Base-by-base conservation (phyloP, 2,797 vertebrate genomes). In the Falco naumanni region DNA sequence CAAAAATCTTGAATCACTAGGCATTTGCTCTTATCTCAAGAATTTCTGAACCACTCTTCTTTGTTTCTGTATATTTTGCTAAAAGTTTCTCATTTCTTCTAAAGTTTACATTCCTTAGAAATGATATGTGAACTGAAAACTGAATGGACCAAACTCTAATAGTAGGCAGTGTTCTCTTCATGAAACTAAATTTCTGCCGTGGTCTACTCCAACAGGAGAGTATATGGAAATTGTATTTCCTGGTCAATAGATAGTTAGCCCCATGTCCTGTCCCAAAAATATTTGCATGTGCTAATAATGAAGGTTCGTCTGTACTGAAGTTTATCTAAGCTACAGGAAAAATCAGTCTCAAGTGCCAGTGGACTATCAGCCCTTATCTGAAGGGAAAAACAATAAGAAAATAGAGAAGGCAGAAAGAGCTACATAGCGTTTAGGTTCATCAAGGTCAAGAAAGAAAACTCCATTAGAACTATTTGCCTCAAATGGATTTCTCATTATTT, bases 401-500 rank as follows among this genome's bases (percentile, higher is more conserved):
- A 82, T 8, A 72, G 25, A 65, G 77, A 80, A 89, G 63, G 83
- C 69, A 28, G 22, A 70, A 84, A 75, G 39, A 96, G 41, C 59
- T 48, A 29, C 28, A 10, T 56, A 11, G 84, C 68, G 76, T 90
- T 89, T 87, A 95, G 82, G 45, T 92, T 85, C 47, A 25, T 17
- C 54, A 59, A 95, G 77, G 75, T 66, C 72, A 79, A 68, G 26
- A 43, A 90, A 47, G 59, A 80, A 85, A 94, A 34, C 37, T 57
- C 69, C 76, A 84, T 92, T 84, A 93, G 59, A 81, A 85, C 9
- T 41, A 21, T 45, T 51, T 69, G 63, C 53, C 64, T 90, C 54
- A 82, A 84, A 93, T 72, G 87, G 68, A 90, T 83, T 95, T 95
- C 93, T 96, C 84, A 75, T 96, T 89, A 94, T 63, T 71, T 29